Base-by-base conservation (phyloP, 1,140 invertebrate genomes). In the Charaxes varanes region DNA sequence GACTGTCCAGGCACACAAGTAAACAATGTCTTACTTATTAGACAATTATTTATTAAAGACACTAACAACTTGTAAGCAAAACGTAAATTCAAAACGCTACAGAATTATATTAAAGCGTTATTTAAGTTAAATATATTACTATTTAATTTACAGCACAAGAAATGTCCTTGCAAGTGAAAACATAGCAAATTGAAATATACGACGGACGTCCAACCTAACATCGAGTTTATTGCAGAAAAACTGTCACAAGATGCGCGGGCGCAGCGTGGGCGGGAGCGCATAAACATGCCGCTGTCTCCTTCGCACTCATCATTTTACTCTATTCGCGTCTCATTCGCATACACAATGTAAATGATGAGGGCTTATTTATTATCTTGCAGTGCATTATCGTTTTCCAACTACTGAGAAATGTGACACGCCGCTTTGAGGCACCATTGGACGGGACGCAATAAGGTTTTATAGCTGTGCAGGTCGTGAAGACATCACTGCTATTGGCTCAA, bases 201-300 rank as follows among this genome's bases (percentile, higher is more conserved):
- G 42, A 42, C 51, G 44, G 34, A 33, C 55, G 63, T 58, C 63
- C 55, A 33, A 52, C 41, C 53, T 61, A 55, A 53, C 49, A 43
- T 51, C 51, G 49, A 53, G 44, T 62, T 65, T 62, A 62, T 60
- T 52, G 59, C 52, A 61, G 44, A 62, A 62, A 67, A 67, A 63
- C 47, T 66, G 59, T 53, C 53, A 58, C 56, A 58, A 27, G 41
- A 19, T 56, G 61, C 61, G 63, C 54, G 36, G 36, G 48, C 59
- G 47, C 51, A 23, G 37, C 44, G 57, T 60, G 52, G 59, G 62
- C 54, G 58, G 40, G 36, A 49, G 35, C 36, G 41, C 53, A 55
- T 60, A 62, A 62, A 62, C 44, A 62, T 53, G 30, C 37, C 14
- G 3, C 47, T 11, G 36, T 54, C 56, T 43, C 47, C 12, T 33